phyloP scores from a whole-genome alignment of 30 jellyfish, hydroid and myxozoan genomes.

The Hydractinia echinata region DNA sequence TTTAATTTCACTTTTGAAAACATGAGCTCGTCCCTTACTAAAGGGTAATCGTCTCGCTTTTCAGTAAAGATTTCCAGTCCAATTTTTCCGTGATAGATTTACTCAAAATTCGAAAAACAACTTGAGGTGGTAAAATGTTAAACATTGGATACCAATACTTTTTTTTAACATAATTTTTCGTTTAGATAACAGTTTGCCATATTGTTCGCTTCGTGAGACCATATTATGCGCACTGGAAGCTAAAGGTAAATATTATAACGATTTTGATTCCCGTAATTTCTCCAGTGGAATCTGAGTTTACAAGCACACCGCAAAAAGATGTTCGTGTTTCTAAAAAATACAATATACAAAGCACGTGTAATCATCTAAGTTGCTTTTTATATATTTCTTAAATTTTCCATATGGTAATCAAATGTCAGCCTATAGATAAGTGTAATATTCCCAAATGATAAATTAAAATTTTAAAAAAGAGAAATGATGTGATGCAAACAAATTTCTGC shows the following conservation, averaged over 20 bases:
- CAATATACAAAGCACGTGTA: too few relatives aligned
- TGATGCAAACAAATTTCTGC: too few relatives aligned
- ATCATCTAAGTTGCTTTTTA: too few relatives aligned
- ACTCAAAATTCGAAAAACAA: neutral
- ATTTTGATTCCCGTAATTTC: neutral
- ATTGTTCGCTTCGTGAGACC: conserved; percentile 68
- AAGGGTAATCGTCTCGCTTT: too few relatives aligned
- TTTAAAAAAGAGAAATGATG: too few relatives aligned
- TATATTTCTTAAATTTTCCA: too few relatives aligned
- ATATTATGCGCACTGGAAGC: conserved; percentile 55
- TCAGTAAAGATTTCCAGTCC: too few relatives aligned
- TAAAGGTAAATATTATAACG: conserved; percentile 33
- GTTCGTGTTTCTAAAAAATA: neutral
- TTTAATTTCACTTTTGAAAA: neutral
- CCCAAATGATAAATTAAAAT: too few relatives aligned
- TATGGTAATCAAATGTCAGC: too few relatives aligned
- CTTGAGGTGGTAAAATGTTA: neutral
- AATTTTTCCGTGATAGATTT: neutral
- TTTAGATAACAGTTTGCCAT: conserved; percentile 58
- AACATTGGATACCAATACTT: too few relatives aligned
- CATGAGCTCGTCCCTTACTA: neutral
- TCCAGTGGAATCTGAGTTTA: neutral
- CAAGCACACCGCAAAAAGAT: neutral
- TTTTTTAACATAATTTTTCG: neutral
- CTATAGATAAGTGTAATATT: too few relatives aligned